Evolutionary conservation across 1,140 invertebrate genomes (phyloP).

Genomic region (Drosophila sucinea): DNA sequence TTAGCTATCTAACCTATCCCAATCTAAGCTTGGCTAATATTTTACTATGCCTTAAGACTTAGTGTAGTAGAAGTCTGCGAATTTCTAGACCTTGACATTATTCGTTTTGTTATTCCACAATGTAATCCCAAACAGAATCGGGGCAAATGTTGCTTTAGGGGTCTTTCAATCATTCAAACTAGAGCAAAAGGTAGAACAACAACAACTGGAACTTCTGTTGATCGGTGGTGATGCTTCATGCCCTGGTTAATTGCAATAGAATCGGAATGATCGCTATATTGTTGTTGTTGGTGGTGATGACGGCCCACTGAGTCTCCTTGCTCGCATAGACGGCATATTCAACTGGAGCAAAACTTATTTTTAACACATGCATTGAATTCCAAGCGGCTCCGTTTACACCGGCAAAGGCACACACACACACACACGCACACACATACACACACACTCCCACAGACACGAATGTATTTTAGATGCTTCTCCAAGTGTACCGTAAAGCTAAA

Average conservation of each 20-base stretch:
- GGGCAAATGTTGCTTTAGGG: neutral
- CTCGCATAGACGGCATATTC: constrained; percentile 28
- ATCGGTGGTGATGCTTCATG: neutral
- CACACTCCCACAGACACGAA: neutral
- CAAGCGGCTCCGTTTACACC: constrained; percentile 79
- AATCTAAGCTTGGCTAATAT: neutral
- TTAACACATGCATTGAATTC: constrained; percentile 78
- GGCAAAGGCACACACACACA: constrained; percentile 32
- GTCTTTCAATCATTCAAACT: neutral
- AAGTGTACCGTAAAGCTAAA: constrained; percentile 31
- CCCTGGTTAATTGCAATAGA: constrained; percentile 8
- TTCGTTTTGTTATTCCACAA: neutral
- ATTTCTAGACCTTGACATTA: constrained; percentile 3
- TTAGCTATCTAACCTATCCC: constrained; percentile 1
- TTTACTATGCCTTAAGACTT: neutral
- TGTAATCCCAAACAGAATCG: neutral
- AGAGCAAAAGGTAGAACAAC: neutral
- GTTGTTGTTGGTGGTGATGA: neutral
- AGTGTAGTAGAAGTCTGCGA: neutral
- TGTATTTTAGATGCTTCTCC: constrained; percentile 33
- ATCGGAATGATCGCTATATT: neutral
- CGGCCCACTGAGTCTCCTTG: constrained; percentile 21
- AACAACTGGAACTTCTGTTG: neutral
- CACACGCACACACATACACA: constrained; percentile 1
- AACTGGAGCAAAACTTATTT: constrained; percentile 78